phyloP scores from a whole-genome alignment of 1,140 invertebrate species.

The Hylaeus anthracinus region DNA sequence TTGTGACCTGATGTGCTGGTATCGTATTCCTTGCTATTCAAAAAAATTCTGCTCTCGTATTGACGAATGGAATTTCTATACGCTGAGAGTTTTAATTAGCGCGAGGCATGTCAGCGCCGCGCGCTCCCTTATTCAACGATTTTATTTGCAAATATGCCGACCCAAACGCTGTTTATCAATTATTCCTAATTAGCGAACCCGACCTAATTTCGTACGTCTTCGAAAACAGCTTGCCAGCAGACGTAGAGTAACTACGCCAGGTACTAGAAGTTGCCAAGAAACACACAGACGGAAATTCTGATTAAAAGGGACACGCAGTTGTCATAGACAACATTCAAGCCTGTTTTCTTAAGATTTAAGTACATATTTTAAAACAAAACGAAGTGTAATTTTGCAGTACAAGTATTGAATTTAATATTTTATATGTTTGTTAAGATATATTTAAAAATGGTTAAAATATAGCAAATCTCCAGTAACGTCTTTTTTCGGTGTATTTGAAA shows the following conservation, averaged over 20 bases:
- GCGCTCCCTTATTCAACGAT: conserved; percentile 20
- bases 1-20: background rate
- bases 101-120: conserved; percentile 16
- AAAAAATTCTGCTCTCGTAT: conserved; percentile 22
- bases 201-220: conserved; percentile 35
- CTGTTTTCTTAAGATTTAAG: too few species aligned
- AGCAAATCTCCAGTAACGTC: too few species aligned
- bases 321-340: too few species aligned
- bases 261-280: background rate
- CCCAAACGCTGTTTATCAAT: conserved; percentile 61
- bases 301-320: too few species aligned
- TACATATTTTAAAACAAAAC: too few species aligned
- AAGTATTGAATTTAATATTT: too few species aligned
- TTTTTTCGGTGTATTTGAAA: too few species aligned
- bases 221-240: conserved; percentile 26
- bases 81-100: conserved; percentile 36
- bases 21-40: background rate
- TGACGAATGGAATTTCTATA: conserved; percentile 44
- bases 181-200: conserved; percentile 55
- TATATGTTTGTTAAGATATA: too few species aligned
- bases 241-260: conserved; percentile 24
- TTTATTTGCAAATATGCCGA: conserved; percentile 27
- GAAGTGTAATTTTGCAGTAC: too few species aligned
- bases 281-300: background rate
- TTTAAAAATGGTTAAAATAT: too few species aligned